These are phyloP conservation scores for Anas platyrhynchos DNA, from an alignment of 2,113 vertebrate species.

Conservation along the genomic window DNA sequence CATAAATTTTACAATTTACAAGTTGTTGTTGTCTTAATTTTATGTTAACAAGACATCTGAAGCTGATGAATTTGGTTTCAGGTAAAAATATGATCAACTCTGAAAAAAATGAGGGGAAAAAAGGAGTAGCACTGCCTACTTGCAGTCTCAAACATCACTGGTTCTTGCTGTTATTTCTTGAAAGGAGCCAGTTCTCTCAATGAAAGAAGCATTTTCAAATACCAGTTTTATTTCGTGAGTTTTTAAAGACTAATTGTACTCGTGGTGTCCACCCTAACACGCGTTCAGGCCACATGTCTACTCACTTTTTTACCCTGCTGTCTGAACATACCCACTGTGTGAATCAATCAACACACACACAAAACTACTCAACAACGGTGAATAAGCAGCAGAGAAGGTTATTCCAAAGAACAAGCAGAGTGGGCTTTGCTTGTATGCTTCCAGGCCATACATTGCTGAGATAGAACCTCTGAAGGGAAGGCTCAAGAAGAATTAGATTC, in stretches of 20 bases:
- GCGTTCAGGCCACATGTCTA: not conserved
- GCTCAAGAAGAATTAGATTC: not conserved
- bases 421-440: not conserved
- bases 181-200: not conserved
- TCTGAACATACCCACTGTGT: not conserved
- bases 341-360: not conserved
- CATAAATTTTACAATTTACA: slow-evolving; percentile 79
- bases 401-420: not conserved
- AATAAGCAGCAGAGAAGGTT: not conserved
- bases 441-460: not conserved
- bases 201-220: not conserved
- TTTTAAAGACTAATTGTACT: not conserved
- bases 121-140: not conserved
- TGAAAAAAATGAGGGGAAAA: not conserved
- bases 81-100: not conserved
- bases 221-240: not conserved
- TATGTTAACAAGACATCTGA: slow-evolving; percentile 62
- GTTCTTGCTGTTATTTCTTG: not conserved
- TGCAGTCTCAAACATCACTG: not conserved
- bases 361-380: not conserved
- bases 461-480: not conserved
- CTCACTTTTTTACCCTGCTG: not conserved
- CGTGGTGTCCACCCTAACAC: not conserved
- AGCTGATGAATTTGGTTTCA: slow-evolving; percentile 13
- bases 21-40: slow-evolving; percentile 62